phyloP scores from a whole-genome alignment of 64 coral and sea anemone genomes.

The Exaiptasia diaphana region DNA sequence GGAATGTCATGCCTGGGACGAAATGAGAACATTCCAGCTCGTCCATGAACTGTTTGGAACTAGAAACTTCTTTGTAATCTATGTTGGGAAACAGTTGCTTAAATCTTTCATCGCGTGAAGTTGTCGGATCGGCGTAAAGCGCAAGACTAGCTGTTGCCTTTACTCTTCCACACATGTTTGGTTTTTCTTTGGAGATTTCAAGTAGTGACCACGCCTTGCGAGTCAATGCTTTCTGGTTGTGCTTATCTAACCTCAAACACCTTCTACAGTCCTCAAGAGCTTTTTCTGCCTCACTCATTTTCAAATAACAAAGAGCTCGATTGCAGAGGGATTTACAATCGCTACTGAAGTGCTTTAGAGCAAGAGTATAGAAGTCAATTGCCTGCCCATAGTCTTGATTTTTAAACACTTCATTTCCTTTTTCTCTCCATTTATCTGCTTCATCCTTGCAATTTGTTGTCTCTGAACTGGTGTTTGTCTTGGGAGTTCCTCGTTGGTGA shows the following conservation, averaged over 20 bases:
- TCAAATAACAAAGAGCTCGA: constrained; percentile 66
- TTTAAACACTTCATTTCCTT: constrained; percentile 61
- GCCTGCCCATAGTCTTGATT: constrained; percentile 25
- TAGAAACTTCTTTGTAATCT: background rate
- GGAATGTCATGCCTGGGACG: constrained; percentile 1
- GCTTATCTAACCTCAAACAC: constrained; percentile 50
- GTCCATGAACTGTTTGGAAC: background rate
- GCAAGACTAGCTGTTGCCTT: constrained; percentile 32
- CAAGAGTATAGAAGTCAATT: constrained; percentile 42
- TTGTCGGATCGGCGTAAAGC: constrained; percentile 7
- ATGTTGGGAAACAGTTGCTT: constrained; percentile 22
- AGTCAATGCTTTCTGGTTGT: constrained; percentile 56
- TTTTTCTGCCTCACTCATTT: constrained; percentile 14
- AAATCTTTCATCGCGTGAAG: background rate
- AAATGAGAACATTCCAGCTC: background rate
- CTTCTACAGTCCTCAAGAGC: constrained; percentile 74
- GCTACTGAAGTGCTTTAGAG: constrained; percentile 3
- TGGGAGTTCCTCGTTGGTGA: background rate
- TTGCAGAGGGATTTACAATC: constrained; percentile 59
- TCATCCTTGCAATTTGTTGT: background rate
- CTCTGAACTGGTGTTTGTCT: background rate
- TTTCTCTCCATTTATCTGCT: constrained; percentile 43
- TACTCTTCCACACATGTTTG: constrained; percentile 9
- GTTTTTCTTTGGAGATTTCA: constrained; percentile 6
- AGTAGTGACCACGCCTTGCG: constrained; percentile 71